These are phyloP conservation scores for Pygoscelis antarcticus DNA, from an alignment of 2,113 vertebrate genomes.

Conservation along the genomic window DNA sequence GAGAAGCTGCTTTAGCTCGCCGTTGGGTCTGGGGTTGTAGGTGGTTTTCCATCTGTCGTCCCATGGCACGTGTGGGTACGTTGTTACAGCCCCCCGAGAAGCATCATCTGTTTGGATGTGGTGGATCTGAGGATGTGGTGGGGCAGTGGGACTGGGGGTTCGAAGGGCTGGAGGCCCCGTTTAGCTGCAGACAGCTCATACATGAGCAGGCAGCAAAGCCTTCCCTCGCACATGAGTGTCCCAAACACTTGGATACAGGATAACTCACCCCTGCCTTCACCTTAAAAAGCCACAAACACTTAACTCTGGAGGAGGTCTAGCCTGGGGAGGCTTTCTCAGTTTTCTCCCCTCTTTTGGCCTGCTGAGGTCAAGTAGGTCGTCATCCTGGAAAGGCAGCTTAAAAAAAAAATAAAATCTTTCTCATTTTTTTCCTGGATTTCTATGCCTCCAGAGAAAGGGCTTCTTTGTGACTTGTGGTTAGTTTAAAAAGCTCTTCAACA, in stretches of 20 bases:
- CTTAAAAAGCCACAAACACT: background rate
- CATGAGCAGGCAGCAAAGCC: background rate
- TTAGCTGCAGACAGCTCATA: background rate
- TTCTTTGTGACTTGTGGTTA: background rate
- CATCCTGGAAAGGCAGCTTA: background rate
- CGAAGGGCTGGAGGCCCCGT: background rate
- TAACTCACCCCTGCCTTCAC: background rate
- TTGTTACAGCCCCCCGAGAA: background rate
- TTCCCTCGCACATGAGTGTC: background rate
- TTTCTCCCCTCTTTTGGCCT: background rate
- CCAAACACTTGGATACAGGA: too few relatives aligned
- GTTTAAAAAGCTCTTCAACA: background rate
- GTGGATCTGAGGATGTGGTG: background rate
- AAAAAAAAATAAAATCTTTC: background rate
- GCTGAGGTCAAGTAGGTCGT: fast-evolving
- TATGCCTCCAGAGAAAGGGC: background rate
- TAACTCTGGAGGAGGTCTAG: background rate
- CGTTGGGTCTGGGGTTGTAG: background rate
- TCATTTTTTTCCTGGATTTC: background rate
- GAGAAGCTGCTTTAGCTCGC: background rate
- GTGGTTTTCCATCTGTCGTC: background rate
- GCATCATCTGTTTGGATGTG: background rate
- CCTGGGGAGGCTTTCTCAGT: background rate
- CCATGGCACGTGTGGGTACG: fast-evolving
- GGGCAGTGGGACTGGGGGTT: background rate